These are phyloP conservation scores for Chaenodraco wilsoni DNA, from an alignment of 2,797 vertebrate genomes.

Conservation along the genomic window DNA sequence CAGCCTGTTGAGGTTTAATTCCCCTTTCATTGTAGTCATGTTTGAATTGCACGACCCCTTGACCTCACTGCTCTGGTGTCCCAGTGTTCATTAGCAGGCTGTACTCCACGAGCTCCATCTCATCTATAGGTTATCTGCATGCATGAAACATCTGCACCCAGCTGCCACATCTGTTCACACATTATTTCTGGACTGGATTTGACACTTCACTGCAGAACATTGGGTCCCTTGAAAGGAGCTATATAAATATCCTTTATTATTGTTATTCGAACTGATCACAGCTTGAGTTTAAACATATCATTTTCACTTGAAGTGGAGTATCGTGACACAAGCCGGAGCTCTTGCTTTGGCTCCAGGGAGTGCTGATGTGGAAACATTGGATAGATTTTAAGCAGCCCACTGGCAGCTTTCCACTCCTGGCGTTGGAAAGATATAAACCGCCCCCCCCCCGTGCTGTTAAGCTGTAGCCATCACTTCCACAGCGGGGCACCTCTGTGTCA, in stretches of 20 bases:
- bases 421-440: constrained; percentile 52
- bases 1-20: not conserved
- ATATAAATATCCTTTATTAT: too few relatives aligned
- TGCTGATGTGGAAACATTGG: constrained; percentile 64
- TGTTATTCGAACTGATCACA: too few relatives aligned
- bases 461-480: constrained; percentile 42
- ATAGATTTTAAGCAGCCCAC: constrained; percentile 76
- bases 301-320: constrained; percentile 12
- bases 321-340: constrained; percentile 2
- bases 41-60: not conserved
- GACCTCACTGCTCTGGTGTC: not conserved
- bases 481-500: not conserved
- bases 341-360: constrained; percentile 15
- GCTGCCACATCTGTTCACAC: not conserved
- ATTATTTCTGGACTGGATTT: not conserved
- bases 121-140: constrained; percentile 32
- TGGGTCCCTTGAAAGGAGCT: too few relatives aligned
- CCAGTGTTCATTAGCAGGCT: not conserved
- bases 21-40: not conserved
- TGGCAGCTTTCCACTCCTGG: constrained; percentile 72
- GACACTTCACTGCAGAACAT: not conserved
- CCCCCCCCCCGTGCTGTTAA: constrained; percentile 33
- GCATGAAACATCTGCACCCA: constrained; percentile 26
- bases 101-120: constrained; percentile 25
- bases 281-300: not conserved